phyloP scores from a whole-genome alignment of 2,113 vertebrate species.

The Mesoclemmys tuberculata region DNA sequence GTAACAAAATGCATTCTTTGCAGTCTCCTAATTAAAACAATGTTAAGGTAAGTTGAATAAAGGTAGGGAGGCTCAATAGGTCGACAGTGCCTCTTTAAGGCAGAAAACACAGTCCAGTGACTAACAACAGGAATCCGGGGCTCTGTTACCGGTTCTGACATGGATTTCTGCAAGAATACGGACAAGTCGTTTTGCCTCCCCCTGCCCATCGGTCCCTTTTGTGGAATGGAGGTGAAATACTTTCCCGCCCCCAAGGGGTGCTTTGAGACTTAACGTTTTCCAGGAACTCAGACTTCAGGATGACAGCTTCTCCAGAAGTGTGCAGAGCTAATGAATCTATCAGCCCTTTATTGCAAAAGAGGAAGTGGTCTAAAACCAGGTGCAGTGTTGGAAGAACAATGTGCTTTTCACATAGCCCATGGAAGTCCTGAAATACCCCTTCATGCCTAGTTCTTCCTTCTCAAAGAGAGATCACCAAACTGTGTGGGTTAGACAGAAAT shows the following conservation, averaged over 20 bases:
- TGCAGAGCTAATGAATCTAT: too few relatives aligned
- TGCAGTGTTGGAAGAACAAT: too few relatives aligned
- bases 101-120: not conserved
- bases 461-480: too few relatives aligned
- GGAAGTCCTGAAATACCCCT: too few relatives aligned
- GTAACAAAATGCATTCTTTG: not conserved
- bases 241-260: fast-evolving
- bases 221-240: not conserved
- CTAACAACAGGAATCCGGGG: not conserved
- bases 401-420: too few relatives aligned
- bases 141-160: not conserved
- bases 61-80: not conserved
- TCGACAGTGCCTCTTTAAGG: not conserved
- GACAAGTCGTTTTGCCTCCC: not conserved
- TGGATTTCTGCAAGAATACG: too few relatives aligned
- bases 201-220: fast-evolving
- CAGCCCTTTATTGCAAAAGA: not conserved
- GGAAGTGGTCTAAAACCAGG: too few relatives aligned
- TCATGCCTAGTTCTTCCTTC: not conserved
- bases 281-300: too few relatives aligned
- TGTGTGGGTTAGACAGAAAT: too few relatives aligned
- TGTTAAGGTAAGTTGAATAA: not conserved
- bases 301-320: too few relatives aligned
- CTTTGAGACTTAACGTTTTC: fast-evolving
- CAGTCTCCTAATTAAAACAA: fast-evolving